Conservation (phyloP, 1,140 invertebrate species). For the Pantala flavescens region DNA sequence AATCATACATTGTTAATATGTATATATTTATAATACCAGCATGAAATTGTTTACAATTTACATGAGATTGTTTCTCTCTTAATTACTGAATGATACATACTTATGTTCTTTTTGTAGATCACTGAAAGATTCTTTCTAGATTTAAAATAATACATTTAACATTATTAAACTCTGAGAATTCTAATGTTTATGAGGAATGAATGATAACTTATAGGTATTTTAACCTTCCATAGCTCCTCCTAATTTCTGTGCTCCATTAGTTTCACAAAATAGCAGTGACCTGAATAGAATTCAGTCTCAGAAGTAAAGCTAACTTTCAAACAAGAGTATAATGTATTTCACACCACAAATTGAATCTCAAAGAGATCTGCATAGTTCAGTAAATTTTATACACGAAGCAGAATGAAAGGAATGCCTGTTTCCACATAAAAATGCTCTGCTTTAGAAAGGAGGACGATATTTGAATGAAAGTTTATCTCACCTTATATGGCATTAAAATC, state of each 20-base stretch:
- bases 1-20: slow-evolving; percentile 10
- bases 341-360: not conserved
- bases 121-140: not conserved
- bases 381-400: not conserved
- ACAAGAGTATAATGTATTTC: not conserved
- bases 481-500: too few species aligned
- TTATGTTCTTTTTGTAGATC: not conserved
- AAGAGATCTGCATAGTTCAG: not conserved
- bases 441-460: not conserved
- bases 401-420: not conserved
- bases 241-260: not conserved
- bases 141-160: not conserved
- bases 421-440: not conserved
- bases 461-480: not conserved
- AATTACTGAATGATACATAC: not conserved
- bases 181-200: not conserved
- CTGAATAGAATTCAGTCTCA: not conserved
- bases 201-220: not conserved
- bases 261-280: not conserved
- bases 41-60: slow-evolving; percentile 8
- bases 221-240: not conserved
- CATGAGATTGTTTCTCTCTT: not conserved
- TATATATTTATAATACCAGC: slow-evolving; percentile 8
- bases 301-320: not conserved
- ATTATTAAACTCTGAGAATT: not conserved